These are phyloP conservation scores for Pseudopleuronectes americanus DNA, from an alignment of 2,797 vertebrate species.

Conservation along the genomic window DNA sequence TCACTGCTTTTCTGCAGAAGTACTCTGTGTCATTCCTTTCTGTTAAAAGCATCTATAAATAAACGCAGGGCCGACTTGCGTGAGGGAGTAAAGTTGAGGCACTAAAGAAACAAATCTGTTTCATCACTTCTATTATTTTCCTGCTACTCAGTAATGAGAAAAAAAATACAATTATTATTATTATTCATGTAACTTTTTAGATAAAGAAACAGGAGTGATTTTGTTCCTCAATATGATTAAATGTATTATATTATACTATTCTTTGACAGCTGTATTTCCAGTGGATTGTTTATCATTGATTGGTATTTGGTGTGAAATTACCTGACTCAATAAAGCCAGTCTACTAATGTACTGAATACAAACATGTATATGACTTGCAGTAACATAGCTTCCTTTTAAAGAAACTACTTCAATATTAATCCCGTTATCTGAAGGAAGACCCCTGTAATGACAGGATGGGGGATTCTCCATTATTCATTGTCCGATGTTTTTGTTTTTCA, in stretches of 20 bases:
- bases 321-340: neutral
- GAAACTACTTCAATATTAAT: neutral
- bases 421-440: neutral
- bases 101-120: neutral
- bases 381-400: neutral
- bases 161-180: neutral
- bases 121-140: neutral
- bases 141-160: neutral
- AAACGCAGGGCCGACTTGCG: neutral
- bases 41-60: constrained; percentile 32
- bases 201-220: neutral
- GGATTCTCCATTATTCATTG: no score
- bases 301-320: no score
- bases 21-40: constrained; percentile 15
- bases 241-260: neutral
- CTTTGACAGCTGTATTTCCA: no score
- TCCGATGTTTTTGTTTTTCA: no score
- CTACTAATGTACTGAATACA: neutral
- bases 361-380: neutral
- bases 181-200: neutral
- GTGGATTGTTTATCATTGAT: no score
- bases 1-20: constrained; percentile 17
- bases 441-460: no score
- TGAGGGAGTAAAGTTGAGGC: neutral
- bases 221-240: neutral